Conservation (phyloP, 2,888 invertebrate species). For the Scaptomyza flava region DNA sequence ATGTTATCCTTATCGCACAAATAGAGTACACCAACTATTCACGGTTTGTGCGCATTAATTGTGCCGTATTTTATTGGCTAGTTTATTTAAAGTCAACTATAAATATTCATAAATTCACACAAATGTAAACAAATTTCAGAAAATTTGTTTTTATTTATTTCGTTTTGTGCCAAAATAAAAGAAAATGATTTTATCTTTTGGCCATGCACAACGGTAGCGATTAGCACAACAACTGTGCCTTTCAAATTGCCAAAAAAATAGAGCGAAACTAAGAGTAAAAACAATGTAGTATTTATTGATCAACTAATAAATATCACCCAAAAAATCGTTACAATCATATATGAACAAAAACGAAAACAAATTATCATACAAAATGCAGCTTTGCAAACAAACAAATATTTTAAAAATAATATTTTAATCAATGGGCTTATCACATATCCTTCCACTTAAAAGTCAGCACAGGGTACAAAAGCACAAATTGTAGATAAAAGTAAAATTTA, state of each 20-base stretch:
- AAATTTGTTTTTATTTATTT: not conserved
- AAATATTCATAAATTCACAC: not conserved
- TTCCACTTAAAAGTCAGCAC: not conserved
- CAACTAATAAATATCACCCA: not conserved
- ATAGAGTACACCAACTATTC: not conserved
- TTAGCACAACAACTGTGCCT: slow-evolving; percentile 13
- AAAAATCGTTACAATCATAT: no score
- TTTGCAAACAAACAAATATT: no score
- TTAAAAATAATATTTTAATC: no score
- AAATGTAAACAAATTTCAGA: not conserved
- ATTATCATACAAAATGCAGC: no score
- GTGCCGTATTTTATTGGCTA: not conserved
- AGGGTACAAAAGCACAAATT: not conserved
- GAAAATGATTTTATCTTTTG: slow-evolving; percentile 1
- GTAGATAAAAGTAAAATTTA: slow-evolving; percentile 12
- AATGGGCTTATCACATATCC: not conserved
- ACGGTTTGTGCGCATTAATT: not conserved
- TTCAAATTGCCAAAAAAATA: not conserved
- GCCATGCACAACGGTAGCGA: slow-evolving; percentile 3
- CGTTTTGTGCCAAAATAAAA: not conserved
- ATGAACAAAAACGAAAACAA: no score
- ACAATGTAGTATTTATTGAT: not conserved
- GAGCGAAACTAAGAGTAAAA: not conserved
- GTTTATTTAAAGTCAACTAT: not conserved
- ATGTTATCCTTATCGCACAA: not conserved